phyloP scores from a whole-genome alignment of 2,888 invertebrate genomes.

The Lasioglossum zephyrum region DNA sequence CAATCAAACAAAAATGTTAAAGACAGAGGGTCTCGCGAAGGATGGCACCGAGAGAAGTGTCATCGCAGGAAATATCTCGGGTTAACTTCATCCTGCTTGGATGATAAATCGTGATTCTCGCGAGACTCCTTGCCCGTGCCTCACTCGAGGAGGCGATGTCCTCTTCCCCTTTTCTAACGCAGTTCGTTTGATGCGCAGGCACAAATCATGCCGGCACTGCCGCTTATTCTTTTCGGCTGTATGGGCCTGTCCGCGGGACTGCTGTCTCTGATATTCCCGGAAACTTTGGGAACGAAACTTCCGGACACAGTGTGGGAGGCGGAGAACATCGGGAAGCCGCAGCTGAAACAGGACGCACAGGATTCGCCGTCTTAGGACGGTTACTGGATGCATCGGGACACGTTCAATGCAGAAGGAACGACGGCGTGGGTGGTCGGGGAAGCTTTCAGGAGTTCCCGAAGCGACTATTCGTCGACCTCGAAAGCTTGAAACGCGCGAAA shows the following conservation, averaged over 20 bases:
- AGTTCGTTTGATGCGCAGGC: slow-evolving; percentile 71
- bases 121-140: not conserved
- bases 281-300: slow-evolving; percentile 88
- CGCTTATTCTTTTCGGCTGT: slow-evolving; percentile 88
- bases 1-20: not conserved
- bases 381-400: slow-evolving; percentile 2
- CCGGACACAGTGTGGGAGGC: slow-evolving; percentile 90
- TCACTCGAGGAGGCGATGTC: not conserved
- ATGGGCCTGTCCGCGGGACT: slow-evolving; percentile 87
- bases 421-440: not conserved
- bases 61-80: not conserved
- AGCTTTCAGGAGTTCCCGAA: slow-evolving; percentile 20
- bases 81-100: not conserved
- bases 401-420: slow-evolving; percentile 24
- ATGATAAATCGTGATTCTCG: not conserved
- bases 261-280: slow-evolving; percentile 89
- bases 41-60: not conserved
- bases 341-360: slow-evolving; percentile 40
- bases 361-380: slow-evolving; percentile 55
- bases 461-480: slow-evolving; percentile 5
- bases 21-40: not conserved
- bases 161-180: not conserved
- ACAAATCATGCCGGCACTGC: slow-evolving; percentile 84
- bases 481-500: slow-evolving; percentile 19
- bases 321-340: slow-evolving; percentile 84